Conservation (phyloP, 2,113 vertebrate species). For the Microcebus ravelobensis region DNA sequence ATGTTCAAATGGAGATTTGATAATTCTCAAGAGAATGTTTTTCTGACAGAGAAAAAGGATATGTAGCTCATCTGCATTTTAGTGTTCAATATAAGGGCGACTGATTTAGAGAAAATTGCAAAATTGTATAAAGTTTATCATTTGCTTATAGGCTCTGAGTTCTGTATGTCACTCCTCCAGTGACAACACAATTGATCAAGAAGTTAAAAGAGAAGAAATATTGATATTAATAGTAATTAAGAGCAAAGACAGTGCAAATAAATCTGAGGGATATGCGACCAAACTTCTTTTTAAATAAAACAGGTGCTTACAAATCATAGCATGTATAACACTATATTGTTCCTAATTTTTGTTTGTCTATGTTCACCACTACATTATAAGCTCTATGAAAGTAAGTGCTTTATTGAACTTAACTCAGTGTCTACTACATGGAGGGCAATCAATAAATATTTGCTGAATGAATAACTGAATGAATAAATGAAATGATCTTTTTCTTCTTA, state of each 20-base stretch:
- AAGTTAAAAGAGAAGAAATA: background rate
- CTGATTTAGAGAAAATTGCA: background rate
- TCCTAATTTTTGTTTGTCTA: background rate
- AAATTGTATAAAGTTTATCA: background rate
- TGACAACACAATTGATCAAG: background rate
- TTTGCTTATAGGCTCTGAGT: background rate
- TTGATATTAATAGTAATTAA: background rate
- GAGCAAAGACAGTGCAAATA: background rate
- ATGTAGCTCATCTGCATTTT: constrained; percentile 21
- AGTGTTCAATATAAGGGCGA: background rate
- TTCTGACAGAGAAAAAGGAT: background rate
- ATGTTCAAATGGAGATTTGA: constrained; percentile 36
- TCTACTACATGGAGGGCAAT: background rate
- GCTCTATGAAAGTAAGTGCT: background rate
- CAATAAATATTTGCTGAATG: background rate
- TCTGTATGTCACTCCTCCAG: background rate
- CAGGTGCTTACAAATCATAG: background rate
- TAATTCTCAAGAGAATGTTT: constrained; percentile 26
- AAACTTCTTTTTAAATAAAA: background rate
- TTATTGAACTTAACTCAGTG: background rate
- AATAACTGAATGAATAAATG: background rate
- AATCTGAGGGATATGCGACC: background rate
- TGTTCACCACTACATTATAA: background rate
- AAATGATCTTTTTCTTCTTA: background rate
- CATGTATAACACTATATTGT: background rate